Base-by-base conservation (phyloP, 2,797 vertebrate species). In the Pseudopleuronectes americanus region DNA sequence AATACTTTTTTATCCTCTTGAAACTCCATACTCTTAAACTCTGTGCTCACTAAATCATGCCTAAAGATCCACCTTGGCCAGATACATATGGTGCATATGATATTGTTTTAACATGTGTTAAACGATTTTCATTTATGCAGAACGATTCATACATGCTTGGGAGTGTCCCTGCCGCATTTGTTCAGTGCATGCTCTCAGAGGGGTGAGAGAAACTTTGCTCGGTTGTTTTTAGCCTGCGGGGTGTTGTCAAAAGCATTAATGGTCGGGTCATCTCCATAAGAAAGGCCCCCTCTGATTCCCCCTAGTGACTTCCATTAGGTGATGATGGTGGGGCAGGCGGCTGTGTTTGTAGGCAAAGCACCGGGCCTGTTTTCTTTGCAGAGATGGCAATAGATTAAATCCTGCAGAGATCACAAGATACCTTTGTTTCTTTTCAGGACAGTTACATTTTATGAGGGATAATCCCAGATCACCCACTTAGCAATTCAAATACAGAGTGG, bases 401-500 rank as follows among this genome's bases (percentile, higher is more conserved):
- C 83, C 85, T 65, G 70, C 83, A 81, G 81, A 90, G 93, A 92
- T 93, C 93, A 94, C 86, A 93, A 94, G 93, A 95, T 94, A 93
- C 86, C 90, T 92, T 93, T 94, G 90, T 94, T 84, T 90, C 81
- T 80, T 81, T 84, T 81, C 72, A 84, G 87, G 81, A 92, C 90
- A 93, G 93, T 90, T 92, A 92, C 91, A 94, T 93, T 91, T 94
- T 92, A 93, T 94, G 85, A 92, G 88, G 92, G 94, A 94, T 94
- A 91, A 94, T 93, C 93, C 92, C 19, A 77, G 92, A 94, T 95
- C 91, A 94, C 93, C 92, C 90, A 90, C 80, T 93, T 90, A 86
- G 88, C 91, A 93, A 94, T 94, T 94, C 93, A 93, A 94, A 94
- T 92, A 79, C 84, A 62, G 66, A 74, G 76, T 76, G 78, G 73